Base-by-base conservation (phyloP, 2,888 invertebrate species). In the Stenolophus ochropezus region DNA sequence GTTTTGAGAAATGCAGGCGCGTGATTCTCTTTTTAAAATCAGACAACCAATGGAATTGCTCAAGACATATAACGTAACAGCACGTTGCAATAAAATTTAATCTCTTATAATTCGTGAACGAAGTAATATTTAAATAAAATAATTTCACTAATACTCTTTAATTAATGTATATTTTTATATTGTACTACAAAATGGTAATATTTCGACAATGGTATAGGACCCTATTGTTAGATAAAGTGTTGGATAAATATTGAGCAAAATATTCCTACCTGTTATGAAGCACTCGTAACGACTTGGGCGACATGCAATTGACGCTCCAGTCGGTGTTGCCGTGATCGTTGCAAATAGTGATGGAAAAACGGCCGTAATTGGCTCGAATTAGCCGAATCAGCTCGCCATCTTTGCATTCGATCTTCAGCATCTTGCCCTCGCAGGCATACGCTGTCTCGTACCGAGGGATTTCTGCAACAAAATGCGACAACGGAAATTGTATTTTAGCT, bases 241-340 rank as follows among this genome's bases (percentile, higher is more conserved):
- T 16, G 49, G 18, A 74, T 53, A 49, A 74, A 49, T 49, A 74
- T 53, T 49, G 49, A 11, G 51, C 21, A 74, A 53, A 53, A 53
- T 23, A 42, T 74, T 86, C 90, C 90, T 90, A 97, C 97, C 94
- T 96, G 91, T 94, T 95, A 89, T 96, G 96, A 84, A 98, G 92
- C 84, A 97, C 96, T 83, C 96, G 92, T 86, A 96, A 93, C 84
- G 97, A 96, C 88, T 95, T 95, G 71, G 94, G 94, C 81, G 97
- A 96, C 95, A 97, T 97, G 90, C 98, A 98, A 90, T 97, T 97
- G 86, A 98, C 96, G 88, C 97, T 96, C 97, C 97, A 98, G 87
- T 97, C 96, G n/a, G 96, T 96, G 90, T 97, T 95, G 84, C 97
- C 97, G 88, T 97, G 96, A 89, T 97, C 97, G 90, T 98, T 98